phyloP scores from a whole-genome alignment of 2,797 vertebrate species.

The Danionella dracula region DNA sequence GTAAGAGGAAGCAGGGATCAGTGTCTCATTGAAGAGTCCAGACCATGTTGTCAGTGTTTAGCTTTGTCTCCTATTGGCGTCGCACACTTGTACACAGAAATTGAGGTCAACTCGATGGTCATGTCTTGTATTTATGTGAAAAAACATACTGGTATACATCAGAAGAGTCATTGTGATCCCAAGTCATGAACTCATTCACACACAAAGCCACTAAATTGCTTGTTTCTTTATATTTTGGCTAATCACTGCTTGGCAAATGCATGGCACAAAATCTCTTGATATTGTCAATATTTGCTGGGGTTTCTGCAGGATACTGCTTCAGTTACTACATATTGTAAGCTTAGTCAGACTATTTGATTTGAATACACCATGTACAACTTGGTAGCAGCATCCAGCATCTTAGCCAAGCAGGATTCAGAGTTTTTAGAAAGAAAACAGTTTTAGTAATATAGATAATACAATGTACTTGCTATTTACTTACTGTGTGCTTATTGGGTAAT shows the following conservation, averaged over 20 bases:
- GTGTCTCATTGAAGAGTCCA: slow-evolving; percentile 34
- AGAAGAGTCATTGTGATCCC: slow-evolving; percentile 51
- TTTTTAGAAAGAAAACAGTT: too few species aligned
- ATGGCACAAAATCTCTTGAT: slow-evolving; percentile 49
- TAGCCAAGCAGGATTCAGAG: not conserved
- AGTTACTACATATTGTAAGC: slow-evolving; percentile 23
- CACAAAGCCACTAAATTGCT: slow-evolving; percentile 59
- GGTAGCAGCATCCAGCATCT: not conserved
- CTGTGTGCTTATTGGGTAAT: too few species aligned
- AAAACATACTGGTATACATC: slow-evolving; percentile 41
- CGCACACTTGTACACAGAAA: slow-evolving; percentile 47
- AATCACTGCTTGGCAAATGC: slow-evolving; percentile 69
- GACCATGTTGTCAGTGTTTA: slow-evolving; percentile 50
- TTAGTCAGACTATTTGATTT: slow-evolving; percentile 8
- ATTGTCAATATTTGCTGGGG: slow-evolving; percentile 21
- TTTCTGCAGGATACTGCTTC: not conserved
- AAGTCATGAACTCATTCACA: slow-evolving; percentile 64
- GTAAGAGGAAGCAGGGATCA: slow-evolving; percentile 68
- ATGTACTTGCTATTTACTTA: too few species aligned
- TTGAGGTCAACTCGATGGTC: slow-evolving; percentile 60
- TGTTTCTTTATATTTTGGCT: slow-evolving; percentile 53
- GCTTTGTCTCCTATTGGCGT: slow-evolving; percentile 32
- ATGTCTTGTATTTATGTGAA: slow-evolving; percentile 55
- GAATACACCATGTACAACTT: not conserved
- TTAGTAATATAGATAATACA: too few species aligned